A percentile compares a stretch with the other conserved stretches of the same genome.
These are phyloP conservation scores for Congeria kusceri DNA, from an alignment of 2,888 invertebrate species.

Conservation along the genomic window DNA sequence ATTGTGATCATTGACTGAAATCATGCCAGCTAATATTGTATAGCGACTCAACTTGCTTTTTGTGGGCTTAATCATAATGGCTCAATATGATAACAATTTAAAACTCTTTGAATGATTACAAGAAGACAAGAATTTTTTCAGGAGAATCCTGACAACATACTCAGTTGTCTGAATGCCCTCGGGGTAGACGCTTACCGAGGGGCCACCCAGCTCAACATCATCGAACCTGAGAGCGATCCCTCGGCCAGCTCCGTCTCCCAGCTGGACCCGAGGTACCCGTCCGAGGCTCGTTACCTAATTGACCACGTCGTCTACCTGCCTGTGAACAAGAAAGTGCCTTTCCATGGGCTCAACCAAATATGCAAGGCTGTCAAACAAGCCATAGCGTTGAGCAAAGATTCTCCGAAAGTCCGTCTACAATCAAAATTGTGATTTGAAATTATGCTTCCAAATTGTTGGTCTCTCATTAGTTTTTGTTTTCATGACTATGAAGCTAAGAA, in stretches of 20 bases:
- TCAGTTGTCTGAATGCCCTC: constrained; percentile 76
- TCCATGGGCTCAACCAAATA: constrained; percentile 81
- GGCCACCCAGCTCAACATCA: constrained; percentile 84
- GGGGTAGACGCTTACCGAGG: constrained; percentile 85
- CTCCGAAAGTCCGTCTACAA: constrained; percentile 58
- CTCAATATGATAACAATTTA: too few relatives aligned
- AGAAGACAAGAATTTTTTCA: too few relatives aligned
- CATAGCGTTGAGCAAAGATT: constrained; percentile 58
- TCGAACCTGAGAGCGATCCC: constrained; percentile 75
- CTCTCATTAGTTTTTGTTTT: too few relatives aligned
- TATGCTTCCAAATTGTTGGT: too few relatives aligned
- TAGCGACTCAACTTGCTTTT: too few relatives aligned
- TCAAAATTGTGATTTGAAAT: constrained; percentile 67
- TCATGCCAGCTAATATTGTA: too few relatives aligned
- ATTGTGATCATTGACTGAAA: too few relatives aligned
- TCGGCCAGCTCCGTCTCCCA: constrained; percentile 42
- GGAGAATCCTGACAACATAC: constrained; percentile 82
- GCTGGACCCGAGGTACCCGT: constrained; percentile 74
- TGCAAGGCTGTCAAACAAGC: constrained; percentile 62
- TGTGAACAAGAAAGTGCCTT: constrained; percentile 84
- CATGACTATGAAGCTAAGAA: too few relatives aligned
- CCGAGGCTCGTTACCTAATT: constrained; percentile 84
- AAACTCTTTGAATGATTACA: too few relatives aligned
- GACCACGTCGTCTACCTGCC: constrained; percentile 85
- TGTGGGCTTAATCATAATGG: too few relatives aligned